A percentile compares a stretch with the other conserved stretches of the same genome.
Evolutionary conservation across 2,113 vertebrate genomes (phyloP).

Genomic region (Hiodon tergisus): DNA sequence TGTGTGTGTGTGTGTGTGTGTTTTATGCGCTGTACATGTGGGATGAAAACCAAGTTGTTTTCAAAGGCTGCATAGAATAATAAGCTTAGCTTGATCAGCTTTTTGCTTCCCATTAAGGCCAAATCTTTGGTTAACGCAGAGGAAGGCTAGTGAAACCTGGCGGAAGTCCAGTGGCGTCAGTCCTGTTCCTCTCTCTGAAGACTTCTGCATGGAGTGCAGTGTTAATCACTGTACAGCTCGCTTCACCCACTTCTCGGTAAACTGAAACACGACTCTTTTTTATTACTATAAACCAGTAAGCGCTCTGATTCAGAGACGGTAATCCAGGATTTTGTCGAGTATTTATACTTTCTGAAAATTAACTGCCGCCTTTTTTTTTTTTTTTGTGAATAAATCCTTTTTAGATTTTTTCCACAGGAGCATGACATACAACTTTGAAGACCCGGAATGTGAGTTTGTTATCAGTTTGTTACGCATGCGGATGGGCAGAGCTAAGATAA

Average conservation of each 20-base stretch:
- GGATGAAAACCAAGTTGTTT: conserved; percentile 23
- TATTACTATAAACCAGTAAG: conserved; percentile 39
- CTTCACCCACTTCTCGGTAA: conserved; percentile 36
- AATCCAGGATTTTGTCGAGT: conserved; percentile 32
- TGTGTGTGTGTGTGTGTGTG: conserved; percentile 4
- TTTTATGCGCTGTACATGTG: neutral
- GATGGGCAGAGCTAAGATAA: no score
- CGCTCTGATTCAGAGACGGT: conserved; percentile 25
- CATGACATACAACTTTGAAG: no score
- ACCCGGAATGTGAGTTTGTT: no score
- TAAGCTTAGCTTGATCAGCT: conserved; percentile 49
- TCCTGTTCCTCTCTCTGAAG: conserved; percentile 32
- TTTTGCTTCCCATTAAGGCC: conserved; percentile 31
- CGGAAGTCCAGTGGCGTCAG: neutral
- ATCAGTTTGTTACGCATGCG: no score
- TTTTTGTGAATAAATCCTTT: no score
- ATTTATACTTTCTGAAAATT: conserved; percentile 28
- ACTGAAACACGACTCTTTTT: conserved; percentile 39
- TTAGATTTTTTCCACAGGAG: no score
- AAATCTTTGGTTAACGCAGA: conserved; percentile 33
- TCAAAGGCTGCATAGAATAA: conserved; percentile 32
- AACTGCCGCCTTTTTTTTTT: no score
- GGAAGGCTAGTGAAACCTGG: no score
- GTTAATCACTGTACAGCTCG: conserved; percentile 40
- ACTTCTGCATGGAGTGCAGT: conserved; percentile 28